Percentiles rank a stretch among this genome's conserved stretches.
These are phyloP conservation scores for Neotragus moschatus DNA, from an alignment of 2,113 vertebrate species.

Conservation along the genomic window DNA sequence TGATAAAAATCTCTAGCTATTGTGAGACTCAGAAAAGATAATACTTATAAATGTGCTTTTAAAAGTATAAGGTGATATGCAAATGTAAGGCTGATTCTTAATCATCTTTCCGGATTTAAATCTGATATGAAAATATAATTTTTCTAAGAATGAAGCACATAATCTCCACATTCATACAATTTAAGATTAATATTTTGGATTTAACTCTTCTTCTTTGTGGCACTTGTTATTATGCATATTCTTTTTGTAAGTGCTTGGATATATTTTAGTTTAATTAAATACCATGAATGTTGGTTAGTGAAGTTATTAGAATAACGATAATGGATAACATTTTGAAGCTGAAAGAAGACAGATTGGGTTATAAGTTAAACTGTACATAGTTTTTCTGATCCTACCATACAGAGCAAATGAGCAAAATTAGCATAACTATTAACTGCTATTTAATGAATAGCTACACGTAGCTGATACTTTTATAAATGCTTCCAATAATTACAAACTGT, in stretches of 20 bases:
- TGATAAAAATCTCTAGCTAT: not conserved
- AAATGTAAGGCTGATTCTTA: conserved; percentile 35
- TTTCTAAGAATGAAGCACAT: conserved; percentile 38
- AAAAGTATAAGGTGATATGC: conserved; percentile 17
- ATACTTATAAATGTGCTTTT: not conserved
- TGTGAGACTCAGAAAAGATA: not conserved
- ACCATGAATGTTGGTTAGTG: conserved; percentile 48
- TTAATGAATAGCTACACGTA: conserved; percentile 19
- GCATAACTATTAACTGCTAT: conserved; percentile 62
- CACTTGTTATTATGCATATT: conserved; percentile 46
- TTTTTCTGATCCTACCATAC: conserved; percentile 58
- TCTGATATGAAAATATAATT: conserved; percentile 31
- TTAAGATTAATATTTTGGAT: conserved; percentile 54
- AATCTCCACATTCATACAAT: conserved; percentile 48
- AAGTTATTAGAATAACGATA: conserved; percentile 57
- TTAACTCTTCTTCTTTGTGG: not conserved
- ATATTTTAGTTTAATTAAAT: conserved; percentile 69
- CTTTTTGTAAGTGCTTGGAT: conserved; percentile 65
- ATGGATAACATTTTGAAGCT: conserved; percentile 66
- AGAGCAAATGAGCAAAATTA: conserved; percentile 61
- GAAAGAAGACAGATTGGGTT: conserved; percentile 65
- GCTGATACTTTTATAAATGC: conserved; percentile 44
- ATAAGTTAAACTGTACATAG: conserved; percentile 75
- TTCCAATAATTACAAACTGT: conserved; percentile 34
- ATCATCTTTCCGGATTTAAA: conserved; percentile 36